phyloP scores from a whole-genome alignment of 2,888 invertebrate genomes.

The Lasioglossum morio region DNA sequence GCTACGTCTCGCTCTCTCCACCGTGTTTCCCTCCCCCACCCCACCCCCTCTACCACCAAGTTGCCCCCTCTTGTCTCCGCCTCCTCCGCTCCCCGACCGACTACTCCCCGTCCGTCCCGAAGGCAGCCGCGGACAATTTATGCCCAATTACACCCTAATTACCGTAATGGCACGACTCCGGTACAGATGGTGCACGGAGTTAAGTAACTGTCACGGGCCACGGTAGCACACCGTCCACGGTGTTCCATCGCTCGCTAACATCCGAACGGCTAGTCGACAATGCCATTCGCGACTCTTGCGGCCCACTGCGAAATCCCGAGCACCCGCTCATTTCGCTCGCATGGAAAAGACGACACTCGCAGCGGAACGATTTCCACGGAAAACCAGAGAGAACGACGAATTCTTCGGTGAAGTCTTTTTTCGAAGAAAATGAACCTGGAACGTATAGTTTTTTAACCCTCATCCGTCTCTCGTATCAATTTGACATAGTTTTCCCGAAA shows the following conservation, averaged over 20 bases:
- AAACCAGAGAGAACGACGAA: background rate
- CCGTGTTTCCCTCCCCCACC: conserved; percentile 15
- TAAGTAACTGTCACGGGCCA: conserved; percentile 72
- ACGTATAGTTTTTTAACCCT: background rate
- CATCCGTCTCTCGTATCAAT: no score
- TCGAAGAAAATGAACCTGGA: background rate
- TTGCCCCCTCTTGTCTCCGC: conserved; percentile 61
- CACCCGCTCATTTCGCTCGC: background rate
- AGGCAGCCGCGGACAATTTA: conserved; percentile 68
- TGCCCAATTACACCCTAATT: conserved; percentile 77
- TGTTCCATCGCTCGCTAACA: conserved; percentile 2
- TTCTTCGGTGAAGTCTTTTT: background rate
- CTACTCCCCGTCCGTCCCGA: conserved; percentile 46
- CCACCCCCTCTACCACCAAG: conserved; percentile 11
- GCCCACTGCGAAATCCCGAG: background rate
- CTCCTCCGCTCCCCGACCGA: conserved; percentile 52
- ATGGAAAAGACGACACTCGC: background rate
- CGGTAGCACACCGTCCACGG: conserved; percentile 47
- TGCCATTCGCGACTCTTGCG: background rate
- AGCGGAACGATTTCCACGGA: background rate
- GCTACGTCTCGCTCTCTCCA: conserved; percentile 16
- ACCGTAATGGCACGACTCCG: conserved; percentile 73
- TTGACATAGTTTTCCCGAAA: no score
- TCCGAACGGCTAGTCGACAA: background rate
- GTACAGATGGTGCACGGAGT: conserved; percentile 72